phyloP scores from a whole-genome alignment of 1,140 invertebrate genomes.

The Hypothenemus hampei region DNA sequence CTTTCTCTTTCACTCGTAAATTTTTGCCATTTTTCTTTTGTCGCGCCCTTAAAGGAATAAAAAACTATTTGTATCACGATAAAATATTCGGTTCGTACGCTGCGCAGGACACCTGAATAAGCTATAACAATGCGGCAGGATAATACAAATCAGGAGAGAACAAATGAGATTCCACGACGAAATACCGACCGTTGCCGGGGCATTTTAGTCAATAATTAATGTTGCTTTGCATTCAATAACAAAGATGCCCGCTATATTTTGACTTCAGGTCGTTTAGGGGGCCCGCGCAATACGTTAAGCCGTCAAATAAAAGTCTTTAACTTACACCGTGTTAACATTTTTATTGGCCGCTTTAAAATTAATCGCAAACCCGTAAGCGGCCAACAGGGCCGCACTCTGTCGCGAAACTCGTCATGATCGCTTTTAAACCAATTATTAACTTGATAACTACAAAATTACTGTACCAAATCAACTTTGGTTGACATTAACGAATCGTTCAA shows the following conservation, averaged over 20 bases:
- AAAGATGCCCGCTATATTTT: slow-evolving; percentile 15
- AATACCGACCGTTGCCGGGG: slow-evolving; percentile 11
- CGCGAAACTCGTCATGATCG: too few relatives aligned
- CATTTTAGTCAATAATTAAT: slow-evolving; percentile 21
- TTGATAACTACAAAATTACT: too few relatives aligned
- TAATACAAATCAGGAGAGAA: slow-evolving; percentile 6
- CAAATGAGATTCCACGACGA: slow-evolving; percentile 15
- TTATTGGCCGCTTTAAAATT: slow-evolving; percentile 22
- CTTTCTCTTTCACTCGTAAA: too few relatives aligned
- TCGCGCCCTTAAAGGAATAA: too few relatives aligned
- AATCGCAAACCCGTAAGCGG: slow-evolving; percentile 4
- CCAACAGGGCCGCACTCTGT: not conserved
- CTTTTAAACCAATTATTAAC: too few relatives aligned
- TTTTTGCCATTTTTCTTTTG: too few relatives aligned
- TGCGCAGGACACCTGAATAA: slow-evolving; percentile 19
- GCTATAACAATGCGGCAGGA: slow-evolving; percentile 8
- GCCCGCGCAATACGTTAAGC: slow-evolving; percentile 18
- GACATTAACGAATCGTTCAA: not conserved
- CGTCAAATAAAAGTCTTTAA: slow-evolving; percentile 28
- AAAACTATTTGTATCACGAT: too few relatives aligned
- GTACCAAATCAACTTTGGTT: too few relatives aligned
- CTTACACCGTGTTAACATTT: slow-evolving; percentile 26
- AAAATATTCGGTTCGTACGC: too few relatives aligned
- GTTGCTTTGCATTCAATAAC: slow-evolving; percentile 21
- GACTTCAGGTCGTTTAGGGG: slow-evolving; percentile 14